Percentiles rank a stretch among this genome's conserved stretches.
phyloP scores from a whole-genome alignment of 1,140 invertebrate genomes.

The Drosophila triauraria region DNA sequence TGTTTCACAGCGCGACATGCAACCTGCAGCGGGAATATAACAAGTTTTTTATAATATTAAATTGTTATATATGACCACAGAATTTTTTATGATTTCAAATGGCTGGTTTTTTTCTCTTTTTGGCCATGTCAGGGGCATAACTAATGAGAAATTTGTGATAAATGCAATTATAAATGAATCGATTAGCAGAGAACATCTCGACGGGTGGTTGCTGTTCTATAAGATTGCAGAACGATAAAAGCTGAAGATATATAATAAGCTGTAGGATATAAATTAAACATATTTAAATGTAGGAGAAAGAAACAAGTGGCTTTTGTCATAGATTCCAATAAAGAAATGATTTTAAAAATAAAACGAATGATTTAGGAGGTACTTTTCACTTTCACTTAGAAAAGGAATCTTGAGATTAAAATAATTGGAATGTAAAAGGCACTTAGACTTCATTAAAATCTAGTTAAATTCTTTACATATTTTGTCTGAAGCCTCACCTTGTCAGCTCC shows the following conservation, averaged over 20 bases:
- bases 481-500: neutral
- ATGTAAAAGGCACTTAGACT: neutral
- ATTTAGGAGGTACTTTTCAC: neutral
- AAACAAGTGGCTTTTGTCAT: neutral
- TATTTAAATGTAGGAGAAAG: neutral
- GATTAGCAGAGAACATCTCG: slow-evolving; percentile 34
- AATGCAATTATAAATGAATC: slow-evolving; percentile 56
- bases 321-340: no score
- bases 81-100: slow-evolving; percentile 30
- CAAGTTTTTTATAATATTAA: slow-evolving; percentile 51
- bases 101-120: slow-evolving; percentile 14
- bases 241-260: neutral
- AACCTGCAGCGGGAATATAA: slow-evolving; percentile 34
- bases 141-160: slow-evolving; percentile 44
- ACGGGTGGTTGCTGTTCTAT: neutral
- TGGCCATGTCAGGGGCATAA: slow-evolving; percentile 33
- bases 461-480: neutral
- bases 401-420: neutral
- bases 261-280: neutral
- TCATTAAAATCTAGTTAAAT: slow-evolving; percentile 13
- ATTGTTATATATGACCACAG: slow-evolving; percentile 50
- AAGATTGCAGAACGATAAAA: slow-evolving; percentile 12
- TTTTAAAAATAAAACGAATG: no score
- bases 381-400: neutral
- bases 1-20: slow-evolving; percentile 16